Percentiles rank a stretch among this genome's conserved stretches.
Conservation (phyloP, 2,888 invertebrate species). For the Diarsia mendica region DNA sequence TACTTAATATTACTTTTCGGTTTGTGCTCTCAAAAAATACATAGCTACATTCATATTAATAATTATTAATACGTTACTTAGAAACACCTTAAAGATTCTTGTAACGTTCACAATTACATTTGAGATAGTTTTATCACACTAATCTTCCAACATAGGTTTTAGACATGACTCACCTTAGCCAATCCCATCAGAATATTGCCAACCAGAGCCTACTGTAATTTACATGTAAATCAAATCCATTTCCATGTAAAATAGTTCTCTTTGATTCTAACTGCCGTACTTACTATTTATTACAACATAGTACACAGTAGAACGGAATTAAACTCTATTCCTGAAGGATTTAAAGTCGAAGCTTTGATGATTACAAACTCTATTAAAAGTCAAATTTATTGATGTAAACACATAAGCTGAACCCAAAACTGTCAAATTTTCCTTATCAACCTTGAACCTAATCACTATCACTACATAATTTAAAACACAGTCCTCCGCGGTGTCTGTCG, state of each 20-base stretch:
- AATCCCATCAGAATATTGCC: not conserved
- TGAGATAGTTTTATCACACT: not conserved
- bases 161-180: not conserved
- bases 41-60: too few species aligned
- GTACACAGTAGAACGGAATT: not conserved
- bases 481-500: too few species aligned
- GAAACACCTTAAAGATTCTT: not conserved
- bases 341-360: not conserved
- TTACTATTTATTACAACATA: not conserved
- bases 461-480: too few species aligned
- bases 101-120: not conserved
- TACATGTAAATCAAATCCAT: constrained; percentile 30
- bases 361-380: not conserved
- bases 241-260: constrained; percentile 28
- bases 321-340: not conserved
- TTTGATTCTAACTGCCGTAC: not conserved
- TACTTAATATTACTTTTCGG: too few species aligned
- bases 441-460: too few species aligned
- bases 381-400: not conserved
- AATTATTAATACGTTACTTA: too few species aligned
- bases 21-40: too few species aligned
- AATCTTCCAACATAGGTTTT: not conserved
- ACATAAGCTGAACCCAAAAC: not conserved
- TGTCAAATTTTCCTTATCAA: too few species aligned
- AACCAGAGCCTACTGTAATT: not conserved